Evolutionary conservation across 2,113 vertebrate genomes (phyloP), one percentile per base, ranked within the genome.

Genomic region (Strix uralensis): DNA sequence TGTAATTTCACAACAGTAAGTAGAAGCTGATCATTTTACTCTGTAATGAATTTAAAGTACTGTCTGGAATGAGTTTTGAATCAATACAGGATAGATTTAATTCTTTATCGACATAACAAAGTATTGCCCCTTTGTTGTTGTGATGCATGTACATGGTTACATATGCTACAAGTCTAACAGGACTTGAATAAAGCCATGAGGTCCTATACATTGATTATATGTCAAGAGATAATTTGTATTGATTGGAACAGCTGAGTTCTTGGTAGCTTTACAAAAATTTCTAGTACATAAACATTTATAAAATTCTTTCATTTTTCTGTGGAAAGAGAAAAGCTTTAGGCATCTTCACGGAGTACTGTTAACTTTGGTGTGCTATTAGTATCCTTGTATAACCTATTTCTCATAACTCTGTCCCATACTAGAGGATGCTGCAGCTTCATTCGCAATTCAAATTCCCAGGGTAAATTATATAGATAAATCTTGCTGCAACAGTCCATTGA

Each of bases 381-480:
- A 62, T 82, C 66, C 58, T 69, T 80, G 27, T 44, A 13, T 89
- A 86, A 89, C 61, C 61, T 61, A 23, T 49, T 89, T 80, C 36
- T 86, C 46, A 26, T 91, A 78, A 52, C 44, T 92, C 32, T 58
- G 25, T 87, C n/a, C 49, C 12, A 46, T 61, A 15, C 49, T 38
- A 46, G 18, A 34, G n/a, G 36, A 62, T 46, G 59, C 57, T 75
- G 69, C 7, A 11, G 69, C 57, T 94, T 88, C 25, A 81, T 94
- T 97, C 0, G 4, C 80, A 93, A 88, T 88, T 96, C 65, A 84
- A 1, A 94, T 81, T 94, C 58, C 66, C 54, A 70, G 70, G 26
- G 42, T 69, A 93, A 94, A 75, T 74, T 67, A 57, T 52, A 75
- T 9, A 91, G 80, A 91, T 93, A 96, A 94, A 96, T 96, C 87